Evolutionary conservation across 2,113 vertebrate species (phyloP).

Genomic region (Trachemys scripta): DNA sequence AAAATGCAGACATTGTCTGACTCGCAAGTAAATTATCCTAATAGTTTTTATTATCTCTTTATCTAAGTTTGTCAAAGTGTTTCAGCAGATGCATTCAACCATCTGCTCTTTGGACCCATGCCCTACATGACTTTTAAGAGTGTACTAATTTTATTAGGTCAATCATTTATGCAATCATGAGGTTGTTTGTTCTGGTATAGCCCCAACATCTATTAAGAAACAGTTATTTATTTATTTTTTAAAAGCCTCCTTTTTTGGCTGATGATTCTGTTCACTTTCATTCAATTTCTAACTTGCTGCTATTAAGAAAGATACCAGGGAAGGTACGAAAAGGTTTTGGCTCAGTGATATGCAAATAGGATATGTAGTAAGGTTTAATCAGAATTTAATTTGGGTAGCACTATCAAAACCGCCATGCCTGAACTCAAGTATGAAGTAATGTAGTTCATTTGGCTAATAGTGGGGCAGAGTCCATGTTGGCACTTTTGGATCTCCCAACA

Average conservation of each 20-base stretch:
- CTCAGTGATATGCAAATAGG: neutral
- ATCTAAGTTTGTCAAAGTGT: neutral
- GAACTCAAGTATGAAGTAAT: neutral
- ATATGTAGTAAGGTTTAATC: neutral
- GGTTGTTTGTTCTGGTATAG: slow-evolving; percentile 1
- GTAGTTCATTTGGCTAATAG: neutral
- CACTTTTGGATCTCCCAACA: neutral
- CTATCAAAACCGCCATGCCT: neutral
- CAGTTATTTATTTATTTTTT: neutral
- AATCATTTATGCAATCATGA: neutral
- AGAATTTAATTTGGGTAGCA: neutral
- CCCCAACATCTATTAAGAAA: neutral
- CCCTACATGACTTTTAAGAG: neutral
- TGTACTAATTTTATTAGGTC: neutral
- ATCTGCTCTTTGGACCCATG: neutral
- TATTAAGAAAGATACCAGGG: neutral
- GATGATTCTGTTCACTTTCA: neutral
- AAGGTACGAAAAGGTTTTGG: neutral
- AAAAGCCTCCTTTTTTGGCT: neutral
- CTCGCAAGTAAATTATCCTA: slow-evolving; percentile 33
- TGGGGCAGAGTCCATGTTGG: neutral
- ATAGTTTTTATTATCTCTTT: slow-evolving; percentile 36
- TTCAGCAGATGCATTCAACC: slow-evolving; percentile 1
- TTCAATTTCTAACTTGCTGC: neutral
- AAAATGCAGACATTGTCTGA: slow-evolving; percentile 21